phyloP scores from a whole-genome alignment of 2,888 invertebrate genomes.

The Neoscelio sp. region DNA sequence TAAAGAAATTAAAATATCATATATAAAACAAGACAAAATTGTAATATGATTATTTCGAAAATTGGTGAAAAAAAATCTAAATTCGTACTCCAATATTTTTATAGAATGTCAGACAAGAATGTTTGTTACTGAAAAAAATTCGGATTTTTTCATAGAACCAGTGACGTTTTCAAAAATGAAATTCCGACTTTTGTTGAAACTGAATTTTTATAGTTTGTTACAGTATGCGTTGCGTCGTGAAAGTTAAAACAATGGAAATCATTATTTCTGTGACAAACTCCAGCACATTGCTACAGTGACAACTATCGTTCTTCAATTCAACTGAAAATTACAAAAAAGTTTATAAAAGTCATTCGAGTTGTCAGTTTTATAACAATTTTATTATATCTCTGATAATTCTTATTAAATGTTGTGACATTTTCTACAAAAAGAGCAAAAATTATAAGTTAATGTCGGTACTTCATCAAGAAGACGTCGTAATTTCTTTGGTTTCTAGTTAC shows the following conservation, averaged over 20 bases:
- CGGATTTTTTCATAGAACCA: constrained; percentile 5
- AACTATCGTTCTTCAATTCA: no score
- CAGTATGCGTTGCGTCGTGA: constrained; percentile 33
- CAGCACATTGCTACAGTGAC: constrained; percentile 29
- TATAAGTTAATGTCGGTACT: constrained; percentile 18
- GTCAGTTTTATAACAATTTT: constrained; percentile 9
- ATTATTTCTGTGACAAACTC: constrained; percentile 45
- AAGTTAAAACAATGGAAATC: constrained; percentile 45
- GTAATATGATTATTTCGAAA: no score
- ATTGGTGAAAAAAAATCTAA: no score
- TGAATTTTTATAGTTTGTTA: constrained; percentile 45
- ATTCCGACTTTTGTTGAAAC: constrained; percentile 41
- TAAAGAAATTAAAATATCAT: no score
- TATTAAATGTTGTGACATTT: constrained; percentile 19
- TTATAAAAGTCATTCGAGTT: no score
- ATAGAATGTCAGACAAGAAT: constrained; percentile 19
- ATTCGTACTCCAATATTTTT: not conserved
- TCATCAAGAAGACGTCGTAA: constrained; percentile 18
- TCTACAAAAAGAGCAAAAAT: constrained; percentile 8
- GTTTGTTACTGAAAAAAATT: constrained; percentile 1
- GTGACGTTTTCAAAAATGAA: constrained; percentile 21
- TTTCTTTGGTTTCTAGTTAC: constrained; percentile 31
- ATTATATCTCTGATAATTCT: not conserved
- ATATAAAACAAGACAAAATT: no score
- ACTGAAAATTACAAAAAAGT: no score